Conservation (phyloP, 2,797 vertebrate genomes). For the Choloepus didactylus region DNA sequence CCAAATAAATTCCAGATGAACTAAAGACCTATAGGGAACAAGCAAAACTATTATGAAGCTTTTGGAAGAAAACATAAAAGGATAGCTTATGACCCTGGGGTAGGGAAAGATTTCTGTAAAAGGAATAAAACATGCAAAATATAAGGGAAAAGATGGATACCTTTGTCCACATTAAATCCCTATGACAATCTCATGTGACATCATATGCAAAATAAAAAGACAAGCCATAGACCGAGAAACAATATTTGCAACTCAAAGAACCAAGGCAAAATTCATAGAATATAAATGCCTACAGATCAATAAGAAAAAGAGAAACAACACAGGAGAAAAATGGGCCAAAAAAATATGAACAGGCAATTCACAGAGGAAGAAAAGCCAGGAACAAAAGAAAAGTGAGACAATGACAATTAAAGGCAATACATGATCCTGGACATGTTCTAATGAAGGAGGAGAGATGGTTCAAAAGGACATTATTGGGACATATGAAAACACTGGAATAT, state of each 20-base stretch:
- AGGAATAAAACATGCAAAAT: not conserved
- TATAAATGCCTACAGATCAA: not conserved
- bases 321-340: not conserved
- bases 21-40: slow-evolving; percentile 26
- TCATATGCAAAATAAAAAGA: not conserved
- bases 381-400: not conserved
- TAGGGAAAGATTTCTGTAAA: not conserved
- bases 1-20: slow-evolving; percentile 77
- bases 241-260: not conserved
- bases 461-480: no score
- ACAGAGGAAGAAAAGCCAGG: not conserved
- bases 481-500: no score
- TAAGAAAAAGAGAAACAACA: not conserved
- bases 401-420: no score
- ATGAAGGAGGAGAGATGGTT: no score
- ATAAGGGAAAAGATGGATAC: not conserved
- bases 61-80: not conserved
- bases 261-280: not conserved
- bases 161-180: not conserved
- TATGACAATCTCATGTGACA: not conserved
- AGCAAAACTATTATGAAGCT: not conserved
- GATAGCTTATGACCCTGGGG: not conserved
- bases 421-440: no score
- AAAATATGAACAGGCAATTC: not conserved
- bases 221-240: not conserved